These are phyloP conservation scores for Gallinago media DNA, from an alignment of 2,113 vertebrate genomes.

Conservation along the genomic window DNA sequence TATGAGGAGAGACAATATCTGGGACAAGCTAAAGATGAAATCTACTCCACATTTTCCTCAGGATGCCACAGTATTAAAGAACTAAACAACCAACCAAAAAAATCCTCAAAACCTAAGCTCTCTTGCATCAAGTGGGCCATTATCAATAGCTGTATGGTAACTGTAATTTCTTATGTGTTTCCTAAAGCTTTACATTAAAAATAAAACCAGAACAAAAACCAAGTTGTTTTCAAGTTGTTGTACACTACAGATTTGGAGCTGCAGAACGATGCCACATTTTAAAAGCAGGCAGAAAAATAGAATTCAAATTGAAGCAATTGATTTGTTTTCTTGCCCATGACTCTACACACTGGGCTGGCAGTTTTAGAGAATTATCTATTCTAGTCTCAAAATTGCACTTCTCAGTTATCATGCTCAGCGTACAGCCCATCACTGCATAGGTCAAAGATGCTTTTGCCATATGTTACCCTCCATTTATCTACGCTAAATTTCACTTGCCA, in stretches of 20 bases:
- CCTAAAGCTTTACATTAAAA: neutral
- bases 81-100: neutral
- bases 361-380: neutral
- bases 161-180: neutral
- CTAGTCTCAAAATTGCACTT: neutral
- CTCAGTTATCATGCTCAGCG: neutral
- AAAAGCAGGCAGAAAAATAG: neutral
- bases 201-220: neutral
- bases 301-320: neutral
- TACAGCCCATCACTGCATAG: neutral
- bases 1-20: neutral
- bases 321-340: neutral
- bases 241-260: neutral
- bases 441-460: neutral
- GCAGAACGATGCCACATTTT: neutral
- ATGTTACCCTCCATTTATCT: neutral
- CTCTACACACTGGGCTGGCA: fast-evolving
- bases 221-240: neutral
- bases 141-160: neutral
- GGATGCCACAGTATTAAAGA: neutral
- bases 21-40: neutral
- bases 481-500: neutral
- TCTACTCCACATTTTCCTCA: neutral
- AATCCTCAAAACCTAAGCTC: neutral
- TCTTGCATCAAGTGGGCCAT: neutral